Evolutionary conservation across 2,797 vertebrate species (phyloP).

Genomic region (Glossophaga mutica): DNA sequence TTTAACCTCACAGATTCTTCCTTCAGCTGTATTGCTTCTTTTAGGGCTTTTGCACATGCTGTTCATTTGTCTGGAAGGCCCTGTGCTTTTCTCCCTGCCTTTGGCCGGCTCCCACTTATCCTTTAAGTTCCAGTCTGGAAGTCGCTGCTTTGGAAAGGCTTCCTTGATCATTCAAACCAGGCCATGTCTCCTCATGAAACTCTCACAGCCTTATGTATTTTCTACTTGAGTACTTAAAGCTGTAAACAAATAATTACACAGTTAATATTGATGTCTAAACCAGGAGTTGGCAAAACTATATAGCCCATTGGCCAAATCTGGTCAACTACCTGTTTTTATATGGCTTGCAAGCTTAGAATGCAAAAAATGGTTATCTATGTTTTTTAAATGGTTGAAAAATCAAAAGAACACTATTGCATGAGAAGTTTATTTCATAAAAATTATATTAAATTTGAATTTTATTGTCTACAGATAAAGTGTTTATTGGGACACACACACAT

Average conservation of each 20-base stretch:
- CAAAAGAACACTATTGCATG: not conserved
- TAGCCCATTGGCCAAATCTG: not conserved
- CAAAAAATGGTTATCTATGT: not conserved
- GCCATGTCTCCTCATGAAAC: conserved; percentile 1
- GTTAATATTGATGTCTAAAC: not conserved
- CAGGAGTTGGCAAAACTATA: not conserved
- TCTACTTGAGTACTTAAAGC: not conserved
- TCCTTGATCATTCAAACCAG: conserved; percentile 23
- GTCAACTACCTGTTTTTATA: not conserved
- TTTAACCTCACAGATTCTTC: not conserved
- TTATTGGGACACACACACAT: not conserved
- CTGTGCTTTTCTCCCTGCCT: not conserved
- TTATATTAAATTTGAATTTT: conserved; percentile 11
- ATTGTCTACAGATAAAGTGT: not conserved
- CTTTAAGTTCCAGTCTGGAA: conserved; percentile 10
- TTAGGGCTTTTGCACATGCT: not conserved
- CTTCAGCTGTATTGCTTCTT: not conserved
- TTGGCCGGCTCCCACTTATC: not conserved
- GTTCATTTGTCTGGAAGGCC: not conserved
- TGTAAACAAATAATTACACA: not conserved
- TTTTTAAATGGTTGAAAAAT: conserved; percentile 4
- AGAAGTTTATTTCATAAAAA: not conserved
- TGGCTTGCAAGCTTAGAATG: conserved; percentile 13
- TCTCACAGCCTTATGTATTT: not conserved
- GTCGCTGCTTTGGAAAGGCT: not conserved